phyloP scores from a whole-genome alignment of 23 tunicate genomes.

The Ascidia mentula region DNA sequence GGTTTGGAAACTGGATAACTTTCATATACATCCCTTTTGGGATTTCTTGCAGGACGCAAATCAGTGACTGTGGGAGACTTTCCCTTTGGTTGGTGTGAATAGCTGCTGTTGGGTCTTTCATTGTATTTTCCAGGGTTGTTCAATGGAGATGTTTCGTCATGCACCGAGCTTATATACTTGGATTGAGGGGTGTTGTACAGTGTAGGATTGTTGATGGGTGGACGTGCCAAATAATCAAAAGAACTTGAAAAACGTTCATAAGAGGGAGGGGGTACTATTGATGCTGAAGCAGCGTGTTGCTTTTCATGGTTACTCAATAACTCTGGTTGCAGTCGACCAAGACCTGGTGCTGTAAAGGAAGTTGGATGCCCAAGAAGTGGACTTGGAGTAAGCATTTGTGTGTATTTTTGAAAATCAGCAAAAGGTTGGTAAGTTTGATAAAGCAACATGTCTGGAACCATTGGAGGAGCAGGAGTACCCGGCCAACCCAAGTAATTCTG shows the following conservation, averaged over 20 bases:
- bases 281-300: neutral
- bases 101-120: neutral
- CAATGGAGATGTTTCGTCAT: neutral
- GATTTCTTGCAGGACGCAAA: neutral
- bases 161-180: neutral
- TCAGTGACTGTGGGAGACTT: neutral
- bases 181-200: neutral
- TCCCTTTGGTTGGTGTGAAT: neutral
- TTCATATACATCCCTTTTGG: neutral
- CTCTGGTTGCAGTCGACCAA: neutral
- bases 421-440: neutral
- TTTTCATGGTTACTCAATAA: neutral
- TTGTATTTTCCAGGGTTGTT: neutral
- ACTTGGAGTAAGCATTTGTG: neutral
- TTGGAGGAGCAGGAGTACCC: neutral
- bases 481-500: neutral
- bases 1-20: neutral
- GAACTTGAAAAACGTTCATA: conserved; percentile 58
- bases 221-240: conserved; percentile 48
- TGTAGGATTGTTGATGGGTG: conserved; percentile 12
- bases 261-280: neutral
- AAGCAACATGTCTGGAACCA: neutral
- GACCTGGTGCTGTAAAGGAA: neutral
- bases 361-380: neutral
- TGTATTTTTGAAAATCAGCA: too few relatives aligned